Evolutionary conservation across 2,888 invertebrate genomes (phyloP).

Genomic region (Synergus gifuensis): DNA sequence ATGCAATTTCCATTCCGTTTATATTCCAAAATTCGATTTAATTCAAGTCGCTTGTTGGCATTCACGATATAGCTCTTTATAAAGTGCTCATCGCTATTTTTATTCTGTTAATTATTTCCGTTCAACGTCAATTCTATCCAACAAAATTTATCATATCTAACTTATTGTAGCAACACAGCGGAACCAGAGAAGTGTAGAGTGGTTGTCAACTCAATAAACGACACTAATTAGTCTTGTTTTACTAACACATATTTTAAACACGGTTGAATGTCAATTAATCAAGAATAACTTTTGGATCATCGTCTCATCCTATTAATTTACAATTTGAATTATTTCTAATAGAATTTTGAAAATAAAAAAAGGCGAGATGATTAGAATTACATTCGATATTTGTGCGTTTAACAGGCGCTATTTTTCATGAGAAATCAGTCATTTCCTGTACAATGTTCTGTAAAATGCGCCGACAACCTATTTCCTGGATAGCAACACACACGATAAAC

Average conservation of each 20-base stretch:
- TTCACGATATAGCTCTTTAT: background rate
- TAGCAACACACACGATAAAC: background rate
- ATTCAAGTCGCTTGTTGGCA: background rate
- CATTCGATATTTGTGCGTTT: background rate
- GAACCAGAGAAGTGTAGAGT: background rate
- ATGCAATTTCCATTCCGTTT: background rate
- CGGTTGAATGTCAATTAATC: background rate
- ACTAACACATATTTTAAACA: background rate
- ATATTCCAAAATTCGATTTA: background rate
- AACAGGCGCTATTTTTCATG: background rate
- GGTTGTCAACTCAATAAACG: background rate
- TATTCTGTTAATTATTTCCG: constrained; percentile 15
- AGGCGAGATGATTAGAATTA: background rate
- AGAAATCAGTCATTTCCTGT: constrained; percentile 8
- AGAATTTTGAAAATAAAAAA: background rate
- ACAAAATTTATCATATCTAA: constrained; percentile 24
- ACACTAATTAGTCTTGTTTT: background rate
- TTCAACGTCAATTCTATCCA: background rate
- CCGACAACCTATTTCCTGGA: constrained; percentile 24
- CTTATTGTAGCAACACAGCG: background rate
- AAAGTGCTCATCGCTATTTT: constrained; percentile 14
- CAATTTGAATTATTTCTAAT: background rate
- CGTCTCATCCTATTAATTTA: background rate
- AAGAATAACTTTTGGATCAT: background rate
- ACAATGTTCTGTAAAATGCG: background rate